phyloP scores from a whole-genome alignment of 2,797 vertebrate species.

The Pyrocephalus nanus region DNA sequence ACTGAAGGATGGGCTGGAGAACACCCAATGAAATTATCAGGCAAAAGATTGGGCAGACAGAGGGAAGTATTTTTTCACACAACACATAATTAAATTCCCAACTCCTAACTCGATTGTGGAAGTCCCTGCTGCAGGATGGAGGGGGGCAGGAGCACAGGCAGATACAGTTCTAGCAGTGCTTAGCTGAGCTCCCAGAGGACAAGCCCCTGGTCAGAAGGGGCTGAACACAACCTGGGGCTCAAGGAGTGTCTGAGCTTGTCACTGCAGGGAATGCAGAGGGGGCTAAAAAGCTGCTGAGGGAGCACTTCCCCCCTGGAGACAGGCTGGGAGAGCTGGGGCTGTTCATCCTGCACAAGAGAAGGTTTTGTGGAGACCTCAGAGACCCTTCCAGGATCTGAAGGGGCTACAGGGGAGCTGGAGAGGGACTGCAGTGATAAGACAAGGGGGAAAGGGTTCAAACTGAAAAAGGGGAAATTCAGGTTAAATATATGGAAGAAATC shows the following conservation, averaged over 20 bases:
- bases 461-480: background rate
- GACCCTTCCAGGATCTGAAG: background rate
- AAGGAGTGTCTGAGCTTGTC: background rate
- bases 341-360: background rate
- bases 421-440: background rate
- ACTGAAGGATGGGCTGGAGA: background rate
- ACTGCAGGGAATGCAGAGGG: background rate
- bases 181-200: background rate
- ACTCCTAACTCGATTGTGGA: conserved; percentile 3
- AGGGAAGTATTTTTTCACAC: conserved; percentile 53
- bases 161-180: background rate
- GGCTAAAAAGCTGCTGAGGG: no score
- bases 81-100: background rate
- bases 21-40: conserved; percentile 23
- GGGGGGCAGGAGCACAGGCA: background rate
- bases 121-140: conserved; percentile 10
- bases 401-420: background rate
- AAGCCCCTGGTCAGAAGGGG: background rate
- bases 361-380: background rate
- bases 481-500: background rate
- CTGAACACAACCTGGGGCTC: background rate
- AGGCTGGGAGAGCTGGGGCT: background rate
- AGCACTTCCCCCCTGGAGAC: background rate
- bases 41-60: background rate
- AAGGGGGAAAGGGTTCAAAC: background rate